These are phyloP conservation scores for Acleris literana DNA, from an alignment of 2,888 invertebrate genomes.

Conservation along the genomic window DNA sequence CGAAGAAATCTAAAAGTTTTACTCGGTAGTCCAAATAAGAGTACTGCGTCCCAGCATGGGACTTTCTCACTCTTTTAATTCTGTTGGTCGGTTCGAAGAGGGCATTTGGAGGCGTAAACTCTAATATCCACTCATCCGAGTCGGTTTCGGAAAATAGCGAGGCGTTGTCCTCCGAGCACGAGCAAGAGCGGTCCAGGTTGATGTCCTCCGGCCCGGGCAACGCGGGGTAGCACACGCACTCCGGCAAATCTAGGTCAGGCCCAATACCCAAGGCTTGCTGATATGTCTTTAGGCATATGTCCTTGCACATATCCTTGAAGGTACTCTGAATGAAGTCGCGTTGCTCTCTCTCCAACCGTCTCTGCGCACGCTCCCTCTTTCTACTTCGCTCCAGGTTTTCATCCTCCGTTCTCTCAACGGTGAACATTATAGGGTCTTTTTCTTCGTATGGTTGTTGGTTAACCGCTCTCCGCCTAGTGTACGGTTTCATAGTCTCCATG, in stretches of 20 bases:
- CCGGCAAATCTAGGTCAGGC: slow-evolving; percentile 65
- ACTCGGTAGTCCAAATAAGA: slow-evolving; percentile 71
- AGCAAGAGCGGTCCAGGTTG: slow-evolving; percentile 65
- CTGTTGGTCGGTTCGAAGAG: slow-evolving; percentile 62
- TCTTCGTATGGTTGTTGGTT: slow-evolving; percentile 76
- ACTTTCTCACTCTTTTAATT: slow-evolving; percentile 56
- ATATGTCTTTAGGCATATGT: slow-evolving; percentile 75
- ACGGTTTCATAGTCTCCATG: slow-evolving; percentile 75
- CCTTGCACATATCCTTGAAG: slow-evolving; percentile 71
- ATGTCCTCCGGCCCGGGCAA: slow-evolving; percentile 55
- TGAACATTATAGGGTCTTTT: slow-evolving; percentile 66
- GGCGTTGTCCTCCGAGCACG: slow-evolving; percentile 65
- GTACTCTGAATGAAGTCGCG: slow-evolving; percentile 71
- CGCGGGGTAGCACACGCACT: slow-evolving; percentile 66
- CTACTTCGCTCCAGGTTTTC: slow-evolving; percentile 67
- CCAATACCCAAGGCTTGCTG: slow-evolving; percentile 73
- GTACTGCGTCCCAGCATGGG: slow-evolving; percentile 63
- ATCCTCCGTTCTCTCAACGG: slow-evolving; percentile 73
- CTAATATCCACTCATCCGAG: slow-evolving; percentile 75
- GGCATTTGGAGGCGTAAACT: slow-evolving; percentile 77
- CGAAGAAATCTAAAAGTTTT: slow-evolving; percentile 64
- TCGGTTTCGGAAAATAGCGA: slow-evolving; percentile 68
- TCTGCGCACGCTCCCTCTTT: slow-evolving; percentile 65
- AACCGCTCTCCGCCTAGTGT: slow-evolving; percentile 58
- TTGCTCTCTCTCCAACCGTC: slow-evolving; percentile 69